Base-by-base conservation (phyloP, 2,888 invertebrate genomes). In the Plagiodera versicolora region DNA sequence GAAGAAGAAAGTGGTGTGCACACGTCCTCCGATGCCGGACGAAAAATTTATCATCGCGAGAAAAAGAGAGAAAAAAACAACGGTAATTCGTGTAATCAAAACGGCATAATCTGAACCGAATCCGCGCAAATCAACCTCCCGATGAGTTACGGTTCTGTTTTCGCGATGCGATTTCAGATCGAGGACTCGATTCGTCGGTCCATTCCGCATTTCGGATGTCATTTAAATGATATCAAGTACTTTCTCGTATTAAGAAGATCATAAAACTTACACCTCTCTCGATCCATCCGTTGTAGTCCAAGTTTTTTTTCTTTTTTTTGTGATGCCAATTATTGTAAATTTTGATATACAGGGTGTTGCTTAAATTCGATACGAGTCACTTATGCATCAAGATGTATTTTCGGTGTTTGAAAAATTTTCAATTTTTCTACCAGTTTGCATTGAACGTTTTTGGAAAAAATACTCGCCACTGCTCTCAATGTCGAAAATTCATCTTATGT, bases 1-100 rank as follows among this genome's bases (percentile, higher is more conserved):
- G 39, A 39, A 39, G 39, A 39, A 39, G 39, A 39, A 39, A 39
- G 39, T 39, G 39, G 3, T 39, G n/a, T 39, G 3, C 14, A 11
- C 14, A 14, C 6, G 2, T 39, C 11, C 11, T 32, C n/a, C n/a
- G 39, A 39, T 14, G 39, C 39, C 39, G 14, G 39, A 2, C 39
- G 39, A 44, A 58, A 61, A 57, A 61, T 61, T 58, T 61, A 61
- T 61, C 55, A 19, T 58, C 61, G 54, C n/a, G n/a, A n/a, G n/a
- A n/a, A n/a, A n/a, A n/a, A n/a, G n/a, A n/a, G n/a, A n/a, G n/a
- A 58, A 61, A 46, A 58, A 61, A 58, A 61, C 58, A 58, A 58
- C 50, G 51, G 54, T 51, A 51, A 61, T 58, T 58, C 58, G 58
- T 50, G 54, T 45, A 44, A 53, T 53, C 53, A 53, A 45, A 24